Percentiles rank a stretch among this genome's conserved stretches.
Conservation (phyloP, 2,888 invertebrate species). For the Agelastica alni region DNA sequence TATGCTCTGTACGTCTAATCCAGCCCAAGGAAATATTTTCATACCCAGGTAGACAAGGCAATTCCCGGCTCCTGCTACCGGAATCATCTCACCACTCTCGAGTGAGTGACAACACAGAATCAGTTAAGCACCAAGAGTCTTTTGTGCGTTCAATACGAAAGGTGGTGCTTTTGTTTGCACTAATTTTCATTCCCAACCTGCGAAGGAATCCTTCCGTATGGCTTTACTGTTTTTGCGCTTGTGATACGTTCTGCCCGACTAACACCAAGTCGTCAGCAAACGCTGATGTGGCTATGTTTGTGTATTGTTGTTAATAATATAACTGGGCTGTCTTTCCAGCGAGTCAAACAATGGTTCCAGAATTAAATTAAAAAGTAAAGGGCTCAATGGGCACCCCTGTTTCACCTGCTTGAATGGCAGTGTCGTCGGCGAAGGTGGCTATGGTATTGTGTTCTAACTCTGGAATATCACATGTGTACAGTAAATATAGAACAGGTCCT, state of each 20-base stretch:
- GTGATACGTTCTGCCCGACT: conserved; percentile 41
- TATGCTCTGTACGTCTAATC: too few relatives aligned
- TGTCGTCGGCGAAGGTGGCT: too few relatives aligned
- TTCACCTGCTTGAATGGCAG: too few relatives aligned
- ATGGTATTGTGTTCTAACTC: too few relatives aligned
- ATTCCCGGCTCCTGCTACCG: conserved; percentile 9
- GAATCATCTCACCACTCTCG: conserved; percentile 34
- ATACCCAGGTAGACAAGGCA: conserved; percentile 43
- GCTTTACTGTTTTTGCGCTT: conserved; percentile 41
- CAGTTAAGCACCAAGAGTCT: conserved; percentile 44
- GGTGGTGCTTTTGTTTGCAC: conserved; percentile 27
- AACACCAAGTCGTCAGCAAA: conserved; percentile 53
- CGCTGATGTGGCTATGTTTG: conserved; percentile 43
- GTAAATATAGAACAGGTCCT: not conserved
- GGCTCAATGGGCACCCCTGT: too few relatives aligned
- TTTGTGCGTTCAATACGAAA: conserved; percentile 30
- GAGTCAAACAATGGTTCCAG: conserved; percentile 49
- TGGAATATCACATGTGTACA: too few relatives aligned
- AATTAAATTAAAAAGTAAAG: conserved; percentile 17
- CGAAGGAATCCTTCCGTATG: conserved; percentile 37
- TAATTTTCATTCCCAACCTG: conserved; percentile 39
- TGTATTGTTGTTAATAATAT: conserved; percentile 23
- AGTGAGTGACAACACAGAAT: conserved; percentile 41
- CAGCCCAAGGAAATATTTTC: conserved; percentile 46
- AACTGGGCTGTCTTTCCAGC: conserved; percentile 39